phyloP scores from a whole-genome alignment of 2,113 vertebrate genomes.

The Henicopernis longicauda region DNA sequence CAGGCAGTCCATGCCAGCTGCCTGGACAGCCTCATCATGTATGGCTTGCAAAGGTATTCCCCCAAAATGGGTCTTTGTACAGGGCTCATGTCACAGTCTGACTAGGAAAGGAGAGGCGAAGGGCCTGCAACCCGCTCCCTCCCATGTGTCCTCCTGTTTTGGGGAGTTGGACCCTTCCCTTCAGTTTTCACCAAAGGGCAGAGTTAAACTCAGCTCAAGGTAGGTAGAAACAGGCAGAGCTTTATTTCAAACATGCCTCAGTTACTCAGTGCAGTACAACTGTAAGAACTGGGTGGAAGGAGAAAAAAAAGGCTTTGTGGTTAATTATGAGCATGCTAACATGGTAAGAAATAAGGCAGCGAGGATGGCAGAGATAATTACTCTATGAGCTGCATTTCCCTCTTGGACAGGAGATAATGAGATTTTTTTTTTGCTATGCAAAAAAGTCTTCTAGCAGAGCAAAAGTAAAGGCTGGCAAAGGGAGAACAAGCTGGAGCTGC shows the following conservation, averaged over 20 bases:
- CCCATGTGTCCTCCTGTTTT: too few species aligned
- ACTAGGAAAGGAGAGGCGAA: not conserved
- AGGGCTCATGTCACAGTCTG: not conserved
- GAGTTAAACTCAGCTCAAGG: not conserved
- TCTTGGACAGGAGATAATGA: conserved; percentile 37
- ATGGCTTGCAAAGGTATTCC: not conserved
- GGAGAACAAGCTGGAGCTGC: not conserved
- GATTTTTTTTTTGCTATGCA: not conserved
- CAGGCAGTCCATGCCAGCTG: not conserved
- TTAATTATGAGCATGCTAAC: conserved; percentile 24
- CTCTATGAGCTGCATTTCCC: not conserved
- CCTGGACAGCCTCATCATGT: not conserved
- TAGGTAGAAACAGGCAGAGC: not conserved
- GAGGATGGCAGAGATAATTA: conserved; percentile 30
- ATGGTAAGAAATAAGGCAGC: not conserved
- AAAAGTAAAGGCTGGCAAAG: not conserved
- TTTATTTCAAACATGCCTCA: not conserved
- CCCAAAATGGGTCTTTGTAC: not conserved
- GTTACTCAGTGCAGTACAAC: not conserved
- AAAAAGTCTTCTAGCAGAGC: not conserved
- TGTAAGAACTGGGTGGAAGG: not conserved
- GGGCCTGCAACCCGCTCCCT: not conserved
- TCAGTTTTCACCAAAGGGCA: not conserved
- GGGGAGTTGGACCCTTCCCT: not conserved
- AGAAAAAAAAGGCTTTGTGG: not conserved